Conservation (phyloP, 2,113 vertebrate species). For the Diphyllodes magnificus region DNA sequence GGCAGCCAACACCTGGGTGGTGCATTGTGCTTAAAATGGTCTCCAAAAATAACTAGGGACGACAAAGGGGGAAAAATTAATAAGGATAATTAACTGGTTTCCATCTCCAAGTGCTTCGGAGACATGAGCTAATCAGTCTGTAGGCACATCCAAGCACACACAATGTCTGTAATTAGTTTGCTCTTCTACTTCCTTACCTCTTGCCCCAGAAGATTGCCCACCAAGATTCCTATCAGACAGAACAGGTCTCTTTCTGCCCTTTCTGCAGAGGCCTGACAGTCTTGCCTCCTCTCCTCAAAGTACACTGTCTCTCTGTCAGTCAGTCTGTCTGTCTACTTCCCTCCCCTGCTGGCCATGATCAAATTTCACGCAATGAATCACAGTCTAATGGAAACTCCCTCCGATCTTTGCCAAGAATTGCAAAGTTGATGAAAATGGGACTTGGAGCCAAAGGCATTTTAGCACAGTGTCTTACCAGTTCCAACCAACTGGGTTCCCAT, state of each 20-base stretch:
- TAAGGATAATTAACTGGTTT: conserved; percentile 38
- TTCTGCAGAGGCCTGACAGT: neutral
- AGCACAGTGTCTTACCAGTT: conserved; percentile 24
- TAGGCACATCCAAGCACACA: neutral
- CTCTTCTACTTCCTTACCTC: conserved; percentile 7
- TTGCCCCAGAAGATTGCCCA: conserved; percentile 13
- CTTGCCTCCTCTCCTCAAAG: neutral
- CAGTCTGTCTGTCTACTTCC: conserved; percentile 31
- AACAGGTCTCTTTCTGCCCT: conserved; percentile 30
- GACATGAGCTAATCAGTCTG: conserved; percentile 52
- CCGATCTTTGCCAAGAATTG: conserved; percentile 55
- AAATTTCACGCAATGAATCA: conserved; percentile 67
- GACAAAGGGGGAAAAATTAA: conserved; percentile 32
- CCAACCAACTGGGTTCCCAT: neutral
- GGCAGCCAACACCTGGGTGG: conserved; percentile 44
- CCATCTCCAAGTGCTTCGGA: conserved; percentile 38
- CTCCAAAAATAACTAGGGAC: conserved; percentile 49
- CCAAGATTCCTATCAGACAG: conserved; percentile 21
- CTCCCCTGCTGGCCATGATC: conserved; percentile 48
- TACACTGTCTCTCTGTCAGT: neutral
- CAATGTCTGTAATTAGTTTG: conserved; percentile 21
- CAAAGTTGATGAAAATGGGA: conserved; percentile 61
- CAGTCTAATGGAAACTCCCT: conserved; percentile 67
- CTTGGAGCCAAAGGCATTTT: conserved; percentile 15
- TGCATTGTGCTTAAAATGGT: conserved; percentile 32